phyloP scores from a whole-genome alignment of 2,797 vertebrate genomes.

The Alcedo atthis region DNA sequence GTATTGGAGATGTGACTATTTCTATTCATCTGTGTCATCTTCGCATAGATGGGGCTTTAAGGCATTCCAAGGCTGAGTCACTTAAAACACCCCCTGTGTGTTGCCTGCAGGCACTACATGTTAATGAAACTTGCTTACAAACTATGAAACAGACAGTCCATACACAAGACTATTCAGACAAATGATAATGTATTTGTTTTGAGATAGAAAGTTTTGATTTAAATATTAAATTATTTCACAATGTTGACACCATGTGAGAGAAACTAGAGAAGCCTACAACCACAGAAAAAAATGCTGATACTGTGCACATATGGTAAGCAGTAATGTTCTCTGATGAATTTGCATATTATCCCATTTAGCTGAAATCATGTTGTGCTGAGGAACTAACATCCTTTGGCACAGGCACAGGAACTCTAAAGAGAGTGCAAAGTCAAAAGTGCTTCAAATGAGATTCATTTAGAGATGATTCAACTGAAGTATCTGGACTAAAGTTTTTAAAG shows the following conservation, averaged over 20 bases:
- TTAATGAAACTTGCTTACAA: no score
- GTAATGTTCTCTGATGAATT: not conserved
- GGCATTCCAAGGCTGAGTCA: no score
- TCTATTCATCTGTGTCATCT: no score
- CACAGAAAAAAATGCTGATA: not conserved
- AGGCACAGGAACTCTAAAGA: not conserved
- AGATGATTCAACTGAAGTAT: not conserved
- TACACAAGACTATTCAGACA: no score
- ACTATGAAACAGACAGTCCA: no score
- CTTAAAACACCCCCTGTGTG: no score
- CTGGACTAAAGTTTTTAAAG: not conserved
- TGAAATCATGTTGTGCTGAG: not conserved
- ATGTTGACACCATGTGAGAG: rapidly evolving
- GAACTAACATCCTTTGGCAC: not conserved
- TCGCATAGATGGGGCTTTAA: no score
- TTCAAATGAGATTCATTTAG: not conserved
- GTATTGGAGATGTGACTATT: no score
- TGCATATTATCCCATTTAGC: not conserved
- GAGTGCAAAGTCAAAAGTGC: rapidly evolving
- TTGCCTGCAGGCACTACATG: no score
- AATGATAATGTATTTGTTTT: not conserved
- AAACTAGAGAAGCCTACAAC: not conserved
- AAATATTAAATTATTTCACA: not conserved
- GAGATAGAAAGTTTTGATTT: not conserved
- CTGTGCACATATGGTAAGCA: not conserved